Percentiles rank a stretch among this genome's conserved stretches.
Evolutionary conservation across 1,140 invertebrate species (phyloP).

Genomic region (Pomacea maculata): DNA sequence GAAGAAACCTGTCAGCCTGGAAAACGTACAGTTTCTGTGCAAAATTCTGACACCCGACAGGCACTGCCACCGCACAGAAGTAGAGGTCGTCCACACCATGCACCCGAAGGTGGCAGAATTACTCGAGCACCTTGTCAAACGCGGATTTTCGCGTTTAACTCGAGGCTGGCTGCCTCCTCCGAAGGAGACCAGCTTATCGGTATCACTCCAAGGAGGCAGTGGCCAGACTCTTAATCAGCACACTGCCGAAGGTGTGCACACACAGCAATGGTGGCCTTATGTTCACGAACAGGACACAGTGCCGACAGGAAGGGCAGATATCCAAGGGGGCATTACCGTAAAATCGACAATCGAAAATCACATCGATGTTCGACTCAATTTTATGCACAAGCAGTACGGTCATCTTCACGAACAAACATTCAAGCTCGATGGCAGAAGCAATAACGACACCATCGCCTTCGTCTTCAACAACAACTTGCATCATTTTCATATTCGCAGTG

Average conservation of each 20-base stretch:
- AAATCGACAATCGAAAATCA: constrained; percentile 3
- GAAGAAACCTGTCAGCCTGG: constrained; percentile 3
- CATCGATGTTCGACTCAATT: not conserved
- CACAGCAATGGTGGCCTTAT: not conserved
- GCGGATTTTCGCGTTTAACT: not conserved
- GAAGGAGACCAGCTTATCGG: not conserved
- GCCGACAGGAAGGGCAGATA: not conserved
- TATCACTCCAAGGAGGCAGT: not conserved
- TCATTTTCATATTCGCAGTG: not conserved
- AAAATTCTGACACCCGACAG: not conserved
- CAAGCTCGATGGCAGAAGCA: not conserved
- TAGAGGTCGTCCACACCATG: constrained; percentile 8
- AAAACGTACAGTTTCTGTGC: not conserved
- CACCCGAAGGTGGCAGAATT: not conserved
- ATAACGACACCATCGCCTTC: not conserved
- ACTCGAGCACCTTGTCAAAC: not conserved
- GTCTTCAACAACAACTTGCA: not conserved
- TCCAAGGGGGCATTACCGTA: not conserved
- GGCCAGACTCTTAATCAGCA: not conserved
- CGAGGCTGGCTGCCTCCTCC: not conserved
- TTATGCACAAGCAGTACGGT: not conserved
- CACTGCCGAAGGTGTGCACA: not conserved
- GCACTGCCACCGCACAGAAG: not conserved
- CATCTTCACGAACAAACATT: not conserved
- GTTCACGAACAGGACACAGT: too few relatives aligned